A percentile compares a stretch with the other conserved stretches of the same genome.
Conservation (phyloP, 2,888 invertebrate genomes). For the Pediacus dermestoides region DNA sequence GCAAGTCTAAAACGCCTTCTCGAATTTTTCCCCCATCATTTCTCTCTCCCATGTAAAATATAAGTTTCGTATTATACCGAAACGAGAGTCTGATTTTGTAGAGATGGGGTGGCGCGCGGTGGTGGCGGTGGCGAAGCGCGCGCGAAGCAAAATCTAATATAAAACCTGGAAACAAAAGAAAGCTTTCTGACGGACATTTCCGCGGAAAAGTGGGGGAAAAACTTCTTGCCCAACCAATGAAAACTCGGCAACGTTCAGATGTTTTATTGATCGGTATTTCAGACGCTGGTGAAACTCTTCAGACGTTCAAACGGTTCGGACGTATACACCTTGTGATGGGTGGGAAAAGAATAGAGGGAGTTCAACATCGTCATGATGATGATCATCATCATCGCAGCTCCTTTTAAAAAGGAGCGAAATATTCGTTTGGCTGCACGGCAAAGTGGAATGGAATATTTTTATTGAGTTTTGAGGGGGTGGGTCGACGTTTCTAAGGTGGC, state of each 20-base stretch:
- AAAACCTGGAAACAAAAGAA: slow-evolving; percentile 49
- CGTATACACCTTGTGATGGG: slow-evolving; percentile 33
- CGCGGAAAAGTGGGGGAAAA: slow-evolving; percentile 48
- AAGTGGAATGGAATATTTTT: slow-evolving; percentile 36
- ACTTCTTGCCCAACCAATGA: slow-evolving; percentile 49
- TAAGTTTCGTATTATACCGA: too few relatives aligned
- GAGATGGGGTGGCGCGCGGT: too few relatives aligned
- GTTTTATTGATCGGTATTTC: slow-evolving; percentile 50
- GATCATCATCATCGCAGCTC: slow-evolving; percentile 21
- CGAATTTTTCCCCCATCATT: too few relatives aligned
- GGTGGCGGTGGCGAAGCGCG: too few relatives aligned
- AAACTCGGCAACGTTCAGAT: slow-evolving; percentile 47
- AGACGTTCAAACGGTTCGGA: slow-evolving; percentile 37
- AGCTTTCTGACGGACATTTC: slow-evolving; percentile 49
- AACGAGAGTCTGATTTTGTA: too few relatives aligned
- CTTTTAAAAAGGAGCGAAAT: slow-evolving; percentile 34
- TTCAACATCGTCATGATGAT: too few relatives aligned
- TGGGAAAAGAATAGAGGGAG: slow-evolving; percentile 28
- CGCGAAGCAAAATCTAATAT: slow-evolving; percentile 43
- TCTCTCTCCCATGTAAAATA: too few relatives aligned
- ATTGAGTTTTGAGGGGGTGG: slow-evolving; percentile 20
- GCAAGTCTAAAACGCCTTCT: too few relatives aligned
- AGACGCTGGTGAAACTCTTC: slow-evolving; percentile 46
- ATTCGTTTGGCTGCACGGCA: slow-evolving; percentile 28
- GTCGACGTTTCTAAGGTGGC: not conserved